phyloP scores from a whole-genome alignment of 2,113 vertebrate species.

The Saiga tatarica region DNA sequence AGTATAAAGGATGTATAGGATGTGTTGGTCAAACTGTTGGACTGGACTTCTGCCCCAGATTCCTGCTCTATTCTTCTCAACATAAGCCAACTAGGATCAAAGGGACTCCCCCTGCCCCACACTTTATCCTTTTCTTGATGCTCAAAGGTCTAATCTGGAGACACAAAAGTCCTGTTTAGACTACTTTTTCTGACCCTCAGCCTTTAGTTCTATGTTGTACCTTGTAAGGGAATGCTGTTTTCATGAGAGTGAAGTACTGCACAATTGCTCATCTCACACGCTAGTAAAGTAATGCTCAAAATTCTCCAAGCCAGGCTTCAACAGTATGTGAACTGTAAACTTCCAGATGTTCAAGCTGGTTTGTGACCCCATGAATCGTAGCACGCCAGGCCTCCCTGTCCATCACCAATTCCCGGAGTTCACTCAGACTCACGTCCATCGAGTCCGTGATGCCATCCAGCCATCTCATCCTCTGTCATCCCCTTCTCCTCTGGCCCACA shows the following conservation, averaged over 20 bases:
- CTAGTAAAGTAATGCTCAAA: no score
- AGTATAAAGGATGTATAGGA: background rate
- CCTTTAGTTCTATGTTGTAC: background rate
- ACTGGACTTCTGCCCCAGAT: background rate
- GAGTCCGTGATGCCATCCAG: background rate
- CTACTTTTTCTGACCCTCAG: background rate
- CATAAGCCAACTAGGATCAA: background rate
- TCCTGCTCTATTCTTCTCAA: background rate
- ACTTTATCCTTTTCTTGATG: background rate
- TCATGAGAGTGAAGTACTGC: background rate
- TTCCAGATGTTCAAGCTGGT: no score
- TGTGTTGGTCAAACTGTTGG: background rate
- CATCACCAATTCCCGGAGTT: background rate
- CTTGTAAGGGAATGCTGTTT: background rate
- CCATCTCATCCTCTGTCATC: background rate
- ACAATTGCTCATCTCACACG: no score
- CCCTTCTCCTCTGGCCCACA: background rate
- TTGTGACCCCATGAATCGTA: background rate
- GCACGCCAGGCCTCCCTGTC: background rate
- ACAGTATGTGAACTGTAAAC: accelerated
- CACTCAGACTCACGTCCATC: background rate
- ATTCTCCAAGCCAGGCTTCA: no score
- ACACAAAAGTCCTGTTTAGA: background rate
- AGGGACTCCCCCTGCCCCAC: background rate
- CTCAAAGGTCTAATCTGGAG: background rate